Evolutionary conservation across 2,888 invertebrate genomes (phyloP).

Genomic region (Apomyelois bistriatella): DNA sequence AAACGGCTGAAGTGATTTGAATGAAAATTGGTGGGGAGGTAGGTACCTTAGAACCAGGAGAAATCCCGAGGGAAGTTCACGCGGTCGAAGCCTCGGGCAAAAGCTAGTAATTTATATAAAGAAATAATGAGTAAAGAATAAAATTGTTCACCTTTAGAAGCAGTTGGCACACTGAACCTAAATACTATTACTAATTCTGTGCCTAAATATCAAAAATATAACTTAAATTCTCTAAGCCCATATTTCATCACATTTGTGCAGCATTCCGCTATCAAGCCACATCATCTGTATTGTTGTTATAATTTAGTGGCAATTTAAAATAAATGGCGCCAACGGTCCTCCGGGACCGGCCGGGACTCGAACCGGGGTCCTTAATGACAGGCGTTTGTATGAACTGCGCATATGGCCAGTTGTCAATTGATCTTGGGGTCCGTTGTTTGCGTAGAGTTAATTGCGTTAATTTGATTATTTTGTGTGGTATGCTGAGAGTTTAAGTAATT

Average conservation of each 20-base stretch:
- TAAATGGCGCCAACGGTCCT: conserved; percentile 62
- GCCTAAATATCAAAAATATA: neutral
- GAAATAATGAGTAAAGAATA: too few relatives aligned
- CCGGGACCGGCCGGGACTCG: conserved; percentile 38
- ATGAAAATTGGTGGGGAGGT: too few relatives aligned
- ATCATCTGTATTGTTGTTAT: conserved; percentile 35
- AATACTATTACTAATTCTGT: too few relatives aligned
- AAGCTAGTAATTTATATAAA: too few relatives aligned
- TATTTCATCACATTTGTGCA: neutral
- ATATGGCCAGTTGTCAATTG: conserved; percentile 51
- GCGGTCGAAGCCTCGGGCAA: too few relatives aligned
- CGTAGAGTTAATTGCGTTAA: conserved; percentile 28
- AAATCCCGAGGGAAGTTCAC: too few relatives aligned
- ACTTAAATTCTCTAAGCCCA: neutral
- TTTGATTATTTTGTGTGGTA: conserved; percentile 21
- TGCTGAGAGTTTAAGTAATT: neutral
- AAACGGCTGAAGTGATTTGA: too few relatives aligned
- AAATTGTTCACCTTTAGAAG: too few relatives aligned
- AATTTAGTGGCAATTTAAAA: conserved; percentile 62
- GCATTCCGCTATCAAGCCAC: conserved; percentile 24
- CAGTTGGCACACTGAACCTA: too few relatives aligned
- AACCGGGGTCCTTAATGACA: conserved; percentile 45
- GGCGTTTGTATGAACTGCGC: conserved; percentile 52
- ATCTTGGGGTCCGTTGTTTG: conserved; percentile 27
- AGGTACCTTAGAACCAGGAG: too few relatives aligned